Percentiles rank a stretch among this genome's conserved stretches.
Conservation (phyloP, 2,113 vertebrate species). For the Lophura nycthemera region DNA sequence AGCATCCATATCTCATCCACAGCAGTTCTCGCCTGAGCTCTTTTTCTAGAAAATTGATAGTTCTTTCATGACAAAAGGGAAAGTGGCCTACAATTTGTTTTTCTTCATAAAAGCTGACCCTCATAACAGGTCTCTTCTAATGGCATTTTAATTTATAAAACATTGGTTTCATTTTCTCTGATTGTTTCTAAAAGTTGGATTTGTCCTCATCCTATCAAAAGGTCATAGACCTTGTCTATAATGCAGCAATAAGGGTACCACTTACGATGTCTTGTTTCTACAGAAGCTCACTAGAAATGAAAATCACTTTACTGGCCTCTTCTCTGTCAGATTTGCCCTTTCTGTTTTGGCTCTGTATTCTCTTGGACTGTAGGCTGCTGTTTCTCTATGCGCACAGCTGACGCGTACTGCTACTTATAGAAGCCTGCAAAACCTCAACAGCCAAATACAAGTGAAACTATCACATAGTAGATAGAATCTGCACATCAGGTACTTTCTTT, state of each 20-base stretch:
- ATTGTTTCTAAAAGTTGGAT: background rate
- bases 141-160: background rate
- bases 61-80: background rate
- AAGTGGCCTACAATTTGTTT: background rate
- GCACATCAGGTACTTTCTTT: background rate
- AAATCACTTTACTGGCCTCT: background rate
- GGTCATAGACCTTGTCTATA: background rate
- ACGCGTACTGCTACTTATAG: accelerated
- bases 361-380: background rate
- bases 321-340: background rate
- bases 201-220: background rate
- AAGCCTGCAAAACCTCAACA: background rate
- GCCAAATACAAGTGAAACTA: background rate
- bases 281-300: background rate
- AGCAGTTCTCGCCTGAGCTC: background rate
- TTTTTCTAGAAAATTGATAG: background rate
- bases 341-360: background rate
- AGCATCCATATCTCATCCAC: background rate
- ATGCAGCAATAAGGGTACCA: background rate
- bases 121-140: background rate
- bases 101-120: background rate
- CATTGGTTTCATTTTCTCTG: background rate
- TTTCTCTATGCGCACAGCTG: background rate
- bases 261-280: background rate
- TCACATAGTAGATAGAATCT: background rate